Evolutionary conservation across 2,888 invertebrate species (phyloP), one percentile per base, ranked within the genome.

Genomic region (Pristionchus japonicus): DNA sequence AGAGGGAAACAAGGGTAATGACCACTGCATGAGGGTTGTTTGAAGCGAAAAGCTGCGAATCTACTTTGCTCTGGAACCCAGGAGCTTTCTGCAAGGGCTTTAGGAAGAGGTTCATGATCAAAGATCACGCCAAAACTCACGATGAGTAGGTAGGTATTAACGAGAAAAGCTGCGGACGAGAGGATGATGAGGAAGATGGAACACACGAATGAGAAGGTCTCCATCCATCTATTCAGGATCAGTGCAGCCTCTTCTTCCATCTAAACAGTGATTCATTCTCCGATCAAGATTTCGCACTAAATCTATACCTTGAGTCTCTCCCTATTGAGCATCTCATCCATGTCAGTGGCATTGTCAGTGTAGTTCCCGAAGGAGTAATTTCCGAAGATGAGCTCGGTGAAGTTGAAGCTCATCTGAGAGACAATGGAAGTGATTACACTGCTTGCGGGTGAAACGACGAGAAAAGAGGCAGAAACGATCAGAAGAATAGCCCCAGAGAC

Each of bases 121-220:
- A n/a, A 57, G 57, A 57, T 57, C n/a, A 57, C 3, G 3, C 4
- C 4, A 9, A 23, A 6, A 89, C 91, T 88, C 61, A 93, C 93
- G 86, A 89, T 91, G 31, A 93, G 86, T n/a, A 93, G 84, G 84
- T 93, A 93, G 31, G 92, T 86, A 77, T 93, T 93, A 77, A 93
- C 92, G n/a, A 93, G 40, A 1, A 93, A 89, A 15, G 93, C 93
- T 34, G 91, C 77, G n/a, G 89, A 77, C 0, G 93, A 91, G 3
- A 92, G 88, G 3, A 90, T 57, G 11, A 92, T 92, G 74, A 93
- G 90, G n/a, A 91, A 83, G 34, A 91, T 57, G 0, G 93, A 92
- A 4, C 92, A 91, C 40, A 88, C 77, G 57, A 61, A 88, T 43
- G 88, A 67, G 74, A 90, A 82, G 20, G 52, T n/a, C n/a, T n/a